These are phyloP conservation scores for Megamerina dolium DNA, from an alignment of 2,888 invertebrate species.

Conservation along the genomic window DNA sequence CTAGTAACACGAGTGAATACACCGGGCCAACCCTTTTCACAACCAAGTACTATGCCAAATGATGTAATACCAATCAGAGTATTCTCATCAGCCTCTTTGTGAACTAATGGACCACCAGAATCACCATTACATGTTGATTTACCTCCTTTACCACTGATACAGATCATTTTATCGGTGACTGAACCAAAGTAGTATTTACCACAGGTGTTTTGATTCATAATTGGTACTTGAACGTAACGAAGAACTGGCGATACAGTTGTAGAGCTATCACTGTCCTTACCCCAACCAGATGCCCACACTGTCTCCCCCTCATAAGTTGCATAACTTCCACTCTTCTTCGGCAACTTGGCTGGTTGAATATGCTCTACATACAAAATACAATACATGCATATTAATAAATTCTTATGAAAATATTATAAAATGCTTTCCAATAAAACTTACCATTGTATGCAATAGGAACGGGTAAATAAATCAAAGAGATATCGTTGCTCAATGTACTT, in stretches of 20 bases:
- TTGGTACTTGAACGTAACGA: conserved; percentile 28
- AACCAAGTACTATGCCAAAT: conserved; percentile 39
- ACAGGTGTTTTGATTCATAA: conserved; percentile 26
- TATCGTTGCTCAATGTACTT: conserved; percentile 28
- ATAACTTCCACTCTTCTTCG: conserved; percentile 20
- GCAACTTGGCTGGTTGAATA: conserved; percentile 26
- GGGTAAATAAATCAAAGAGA: conserved; percentile 32
- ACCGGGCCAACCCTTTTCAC: conserved; percentile 40
- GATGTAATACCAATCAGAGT: conserved; percentile 41
- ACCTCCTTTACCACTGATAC: conserved; percentile 41
- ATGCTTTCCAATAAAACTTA: too few relatives aligned
- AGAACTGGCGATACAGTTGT: conserved; percentile 24
- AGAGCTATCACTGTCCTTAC: conserved; percentile 25
- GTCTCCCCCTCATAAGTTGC: conserved; percentile 23
- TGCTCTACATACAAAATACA: conserved; percentile 12
- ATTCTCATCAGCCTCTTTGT: conserved; percentile 22
- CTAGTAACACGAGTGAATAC: conserved; percentile 41
- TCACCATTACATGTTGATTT: conserved; percentile 46
- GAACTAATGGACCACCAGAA: conserved; percentile 43
- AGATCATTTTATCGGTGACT: conserved; percentile 34
- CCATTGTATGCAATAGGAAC: conserved; percentile 23
- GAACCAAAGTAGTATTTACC: conserved; percentile 22
- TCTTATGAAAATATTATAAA: background rate
- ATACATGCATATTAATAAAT: background rate
- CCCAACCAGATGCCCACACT: conserved; percentile 31